These are phyloP conservation scores for Drosophila eugracilis DNA, from an alignment of 1,140 invertebrate genomes.

Conservation along the genomic window DNA sequence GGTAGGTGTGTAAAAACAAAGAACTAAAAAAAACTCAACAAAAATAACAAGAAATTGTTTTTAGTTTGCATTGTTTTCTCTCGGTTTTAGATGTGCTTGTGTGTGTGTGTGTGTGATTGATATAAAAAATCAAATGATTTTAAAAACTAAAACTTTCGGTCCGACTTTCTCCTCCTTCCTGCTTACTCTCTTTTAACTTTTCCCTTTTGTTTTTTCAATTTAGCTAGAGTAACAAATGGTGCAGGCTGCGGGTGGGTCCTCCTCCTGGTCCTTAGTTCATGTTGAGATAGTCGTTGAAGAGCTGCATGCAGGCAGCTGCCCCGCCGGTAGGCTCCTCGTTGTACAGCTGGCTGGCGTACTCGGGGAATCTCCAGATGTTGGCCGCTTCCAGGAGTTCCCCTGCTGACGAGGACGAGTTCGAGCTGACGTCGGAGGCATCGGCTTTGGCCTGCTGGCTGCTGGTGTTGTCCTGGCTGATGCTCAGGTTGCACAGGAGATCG, in stretches of 20 bases:
- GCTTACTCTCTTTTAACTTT: conserved; percentile 13
- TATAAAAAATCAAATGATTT: conserved; percentile 39
- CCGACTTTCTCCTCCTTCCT: conserved; percentile 15
- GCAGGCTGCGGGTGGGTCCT: conserved; percentile 4
- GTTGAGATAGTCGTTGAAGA: conserved; percentile 87
- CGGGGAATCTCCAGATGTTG: conserved; percentile 58
- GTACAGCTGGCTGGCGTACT: conserved; percentile 35
- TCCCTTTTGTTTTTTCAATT: conserved; percentile 43
- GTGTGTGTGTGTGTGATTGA: background rate
- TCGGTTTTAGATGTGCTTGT: conserved; percentile 22
- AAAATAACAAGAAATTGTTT: conserved; percentile 70
- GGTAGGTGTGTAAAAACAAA: conserved; percentile 37
- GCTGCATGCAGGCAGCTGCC: conserved; percentile 86
- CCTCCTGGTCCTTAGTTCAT: conserved; percentile 84
- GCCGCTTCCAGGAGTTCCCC: conserved; percentile 59
- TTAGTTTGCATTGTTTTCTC: conserved; percentile 60
- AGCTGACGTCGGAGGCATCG: conserved; percentile 69
- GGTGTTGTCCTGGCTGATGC: conserved; percentile 54
- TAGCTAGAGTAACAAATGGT: conserved; percentile 63
- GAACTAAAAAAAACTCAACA: conserved; percentile 71
- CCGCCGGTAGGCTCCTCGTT: conserved; percentile 64
- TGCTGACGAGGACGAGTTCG: conserved; percentile 69
- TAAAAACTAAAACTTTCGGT: conserved; percentile 35
- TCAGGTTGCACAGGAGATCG: conserved; percentile 78
- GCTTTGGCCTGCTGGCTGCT: conserved; percentile 32